Base-by-base conservation (phyloP, 1,140 invertebrate species). In the Chrysomallon squamiferum region DNA sequence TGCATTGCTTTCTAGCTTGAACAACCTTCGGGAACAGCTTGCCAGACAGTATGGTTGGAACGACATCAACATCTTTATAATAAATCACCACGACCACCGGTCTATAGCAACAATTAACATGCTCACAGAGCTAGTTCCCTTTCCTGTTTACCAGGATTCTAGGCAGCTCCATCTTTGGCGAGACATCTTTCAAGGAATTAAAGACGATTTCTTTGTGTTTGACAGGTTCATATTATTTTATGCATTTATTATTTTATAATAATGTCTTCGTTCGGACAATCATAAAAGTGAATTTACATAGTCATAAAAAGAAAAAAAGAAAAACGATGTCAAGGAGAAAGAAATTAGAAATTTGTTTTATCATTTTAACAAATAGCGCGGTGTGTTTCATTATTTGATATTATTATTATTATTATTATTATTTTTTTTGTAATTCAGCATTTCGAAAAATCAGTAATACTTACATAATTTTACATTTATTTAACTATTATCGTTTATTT, bases 201-300 rank as follows among this genome's bases (percentile, higher is more conserved):
- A 80, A 60, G 80, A 84, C 57, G 82, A 85, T 61, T 67, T 84
- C 22, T 80, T 79, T 45, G 66, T 85, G 25, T 85, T 84, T 68
- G 81, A 85, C 64, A 80, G 78, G 84, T 85, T 68, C 33, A 59
- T 29, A 29, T 38, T 38, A 38, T 38, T 38, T 38, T 15, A 38
- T 15, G 35, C 5, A 38, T 38, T 15, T 5, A 38, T 38, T 38
- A 7, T 38, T 7, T 5, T 15, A 38, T 15, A 7, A 38, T 7
- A 15, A 38, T 38, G 6, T 7, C 35, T 15, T 38, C 15, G n/a
- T n/a, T n/a, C n/a, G n/a, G n/a, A n/a, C n/a, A n/a, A n/a, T n/a
- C n/a, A n/a, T n/a, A n/a, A n/a, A n/a, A n/a, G n/a, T n/a, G n/a
- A n/a, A n/a, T n/a, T n/a, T n/a, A n/a, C n/a, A n/a, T n/a, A n/a